Conservation (phyloP, 2,888 invertebrate genomes). For the Agonopterix heracliana region DNA sequence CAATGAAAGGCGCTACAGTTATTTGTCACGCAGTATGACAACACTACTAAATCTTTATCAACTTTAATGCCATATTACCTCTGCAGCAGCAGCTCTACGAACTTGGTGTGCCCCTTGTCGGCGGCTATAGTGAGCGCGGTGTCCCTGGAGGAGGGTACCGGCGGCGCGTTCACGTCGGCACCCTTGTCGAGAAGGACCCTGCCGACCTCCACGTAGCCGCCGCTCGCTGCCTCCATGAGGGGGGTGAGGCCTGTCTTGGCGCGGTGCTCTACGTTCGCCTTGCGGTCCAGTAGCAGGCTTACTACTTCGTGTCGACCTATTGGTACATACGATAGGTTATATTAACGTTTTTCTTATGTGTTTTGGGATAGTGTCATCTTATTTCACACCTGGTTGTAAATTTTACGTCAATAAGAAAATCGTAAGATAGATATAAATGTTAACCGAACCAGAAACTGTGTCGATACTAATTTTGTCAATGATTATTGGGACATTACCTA, state of each 20-base stretch:
- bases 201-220: conserved; percentile 99
- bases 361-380: no score
- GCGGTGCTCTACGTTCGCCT: conserved; percentile 99
- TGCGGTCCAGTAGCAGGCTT: conserved; percentile 94
- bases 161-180: conserved; percentile 98
- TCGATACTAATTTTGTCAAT: no score
- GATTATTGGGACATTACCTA: no score
- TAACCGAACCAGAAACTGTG: no score
- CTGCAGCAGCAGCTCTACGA: conserved; percentile 87
- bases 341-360: background rate
- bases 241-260: conserved; percentile 99
- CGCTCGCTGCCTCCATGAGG: conserved; percentile 99
- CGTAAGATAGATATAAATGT: no score
- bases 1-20: no score
- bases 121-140: conserved; percentile 99
- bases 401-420: no score
- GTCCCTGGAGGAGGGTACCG: conserved; percentile 97
- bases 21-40: no score
- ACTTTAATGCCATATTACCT: conserved; percentile 56
- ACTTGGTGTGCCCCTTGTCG: conserved; percentile 98
- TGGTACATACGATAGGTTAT: background rate
- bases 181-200: conserved; percentile 95
- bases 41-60: no score
- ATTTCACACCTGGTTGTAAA: no score
- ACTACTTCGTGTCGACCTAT: conserved; percentile 94